Evolutionary conservation across 2,888 invertebrate species (phyloP).

Genomic region (Sclerodermus sp.): DNA sequence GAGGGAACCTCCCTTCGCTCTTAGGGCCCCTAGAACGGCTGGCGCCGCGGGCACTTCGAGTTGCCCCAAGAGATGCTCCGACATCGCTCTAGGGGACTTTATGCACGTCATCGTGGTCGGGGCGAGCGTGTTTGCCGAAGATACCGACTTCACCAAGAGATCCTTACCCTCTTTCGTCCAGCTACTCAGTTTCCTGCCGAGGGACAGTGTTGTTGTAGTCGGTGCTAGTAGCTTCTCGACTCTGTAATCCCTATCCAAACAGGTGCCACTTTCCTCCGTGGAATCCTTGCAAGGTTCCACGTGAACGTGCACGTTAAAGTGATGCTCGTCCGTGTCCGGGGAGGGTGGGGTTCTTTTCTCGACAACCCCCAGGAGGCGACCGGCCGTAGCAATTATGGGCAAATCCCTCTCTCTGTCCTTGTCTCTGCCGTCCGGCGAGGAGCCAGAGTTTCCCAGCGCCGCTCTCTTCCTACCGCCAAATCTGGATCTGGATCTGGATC

Average conservation of each 20-base stretch:
- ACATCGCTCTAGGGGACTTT: slow-evolving; percentile 53
- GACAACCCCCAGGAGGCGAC: too few species aligned
- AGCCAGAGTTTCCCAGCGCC: too few species aligned
- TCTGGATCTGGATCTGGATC: too few species aligned
- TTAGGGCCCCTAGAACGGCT: slow-evolving; percentile 35
- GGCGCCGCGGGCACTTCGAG: slow-evolving; percentile 38
- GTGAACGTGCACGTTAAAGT: too few species aligned
- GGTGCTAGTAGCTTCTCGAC: slow-evolving; percentile 16
- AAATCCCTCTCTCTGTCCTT: too few species aligned
- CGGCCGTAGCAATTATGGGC: too few species aligned
- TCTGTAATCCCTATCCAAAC: slow-evolving; percentile 3
- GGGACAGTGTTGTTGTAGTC: slow-evolving; percentile 28
- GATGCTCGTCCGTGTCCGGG: too few species aligned
- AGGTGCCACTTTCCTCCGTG: too few species aligned
- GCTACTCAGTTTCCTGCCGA: slow-evolving; percentile 24
- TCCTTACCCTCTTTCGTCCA: slow-evolving; percentile 40
- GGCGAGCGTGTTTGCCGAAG: slow-evolving; percentile 48
- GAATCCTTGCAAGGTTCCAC: too few species aligned
- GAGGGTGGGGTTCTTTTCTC: too few species aligned
- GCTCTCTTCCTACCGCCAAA: too few species aligned
- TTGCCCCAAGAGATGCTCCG: slow-evolving; percentile 54
- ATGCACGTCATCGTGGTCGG: slow-evolving; percentile 51
- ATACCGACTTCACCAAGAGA: slow-evolving; percentile 45
- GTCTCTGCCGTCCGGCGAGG: too few species aligned
- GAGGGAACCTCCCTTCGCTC: slow-evolving; percentile 44